These are phyloP conservation scores for Lichenostomus cassidix DNA, from an alignment of 2,113 vertebrate species.

Conservation along the genomic window DNA sequence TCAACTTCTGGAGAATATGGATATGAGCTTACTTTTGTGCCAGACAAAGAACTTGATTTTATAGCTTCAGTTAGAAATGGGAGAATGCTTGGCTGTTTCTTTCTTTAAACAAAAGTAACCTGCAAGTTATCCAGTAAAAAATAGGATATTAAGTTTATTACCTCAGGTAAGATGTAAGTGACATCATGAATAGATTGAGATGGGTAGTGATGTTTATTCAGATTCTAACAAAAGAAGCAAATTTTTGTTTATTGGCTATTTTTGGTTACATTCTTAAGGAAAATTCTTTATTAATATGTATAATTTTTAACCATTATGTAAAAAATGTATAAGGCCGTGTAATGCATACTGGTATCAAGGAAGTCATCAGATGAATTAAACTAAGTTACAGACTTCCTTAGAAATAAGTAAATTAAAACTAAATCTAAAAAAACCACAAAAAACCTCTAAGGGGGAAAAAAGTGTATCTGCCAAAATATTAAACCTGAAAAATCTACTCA, in stretches of 20 bases:
- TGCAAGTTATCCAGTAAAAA: not conserved
- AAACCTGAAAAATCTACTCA: not conserved
- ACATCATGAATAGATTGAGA: conserved; percentile 34
- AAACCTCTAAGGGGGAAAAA: not conserved
- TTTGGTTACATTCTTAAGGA: not conserved
- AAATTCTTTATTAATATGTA: not conserved
- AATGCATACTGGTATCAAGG: not conserved
- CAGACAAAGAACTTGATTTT: not conserved
- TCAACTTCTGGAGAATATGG: not conserved
- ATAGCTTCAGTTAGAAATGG: not conserved
- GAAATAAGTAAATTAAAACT: not conserved
- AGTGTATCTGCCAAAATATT: not conserved
- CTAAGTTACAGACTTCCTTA: not conserved
- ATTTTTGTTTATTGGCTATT: conserved; percentile 28
- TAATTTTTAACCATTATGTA: not conserved
- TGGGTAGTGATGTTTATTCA: conserved; percentile 6
- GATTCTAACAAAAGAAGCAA: conserved; percentile 25
- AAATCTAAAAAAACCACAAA: not conserved
- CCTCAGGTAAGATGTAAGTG: conserved; percentile 1
- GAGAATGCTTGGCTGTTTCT: not conserved
- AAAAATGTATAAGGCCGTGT: not conserved
- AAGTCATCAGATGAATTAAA: not conserved
- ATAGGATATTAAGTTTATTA: conserved; percentile 19
- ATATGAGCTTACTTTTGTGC: not conserved
- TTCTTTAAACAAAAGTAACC: not conserved